Evolutionary conservation across 2,113 vertebrate species (phyloP).

Genomic region (Xenopus laevis): DNA sequence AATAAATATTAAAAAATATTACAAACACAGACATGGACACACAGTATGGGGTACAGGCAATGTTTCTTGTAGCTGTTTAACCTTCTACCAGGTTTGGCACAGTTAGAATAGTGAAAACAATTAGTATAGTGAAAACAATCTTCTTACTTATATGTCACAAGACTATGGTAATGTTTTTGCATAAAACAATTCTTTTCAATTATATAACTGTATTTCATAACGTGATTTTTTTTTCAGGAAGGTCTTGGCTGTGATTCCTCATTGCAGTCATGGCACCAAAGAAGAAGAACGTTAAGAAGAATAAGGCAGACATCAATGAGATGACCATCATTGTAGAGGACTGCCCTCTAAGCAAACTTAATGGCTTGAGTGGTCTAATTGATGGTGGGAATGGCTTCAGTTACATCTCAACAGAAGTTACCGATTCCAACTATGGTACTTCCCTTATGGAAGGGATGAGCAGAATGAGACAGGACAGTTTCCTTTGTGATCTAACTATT

Average conservation of each 20-base stretch:
- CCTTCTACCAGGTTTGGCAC: no score
- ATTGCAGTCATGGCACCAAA: conserved; percentile 94
- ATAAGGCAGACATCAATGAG: conserved; percentile 85
- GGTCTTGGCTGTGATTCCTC: conserved; percentile 73
- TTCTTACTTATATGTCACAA: no score
- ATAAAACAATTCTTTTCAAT: not conserved
- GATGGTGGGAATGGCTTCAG: conserved; percentile 92
- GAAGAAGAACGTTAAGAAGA: conserved; percentile 93
- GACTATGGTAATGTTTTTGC: no score
- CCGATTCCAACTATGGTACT: conserved; percentile 80
- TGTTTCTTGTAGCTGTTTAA: no score
- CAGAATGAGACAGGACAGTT: conserved; percentile 89
- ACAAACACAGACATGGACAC: no score
- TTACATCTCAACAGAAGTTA: conserved; percentile 92
- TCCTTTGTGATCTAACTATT: conserved; percentile 92
- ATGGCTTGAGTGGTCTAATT: conserved; percentile 82
- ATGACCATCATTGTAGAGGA: conserved; percentile 91
- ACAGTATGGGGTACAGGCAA: no score
- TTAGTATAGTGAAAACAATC: no score
- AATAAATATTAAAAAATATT: no score
- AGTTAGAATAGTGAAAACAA: no score
- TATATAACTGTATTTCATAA: not conserved
- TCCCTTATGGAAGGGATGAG: conserved; percentile 91
- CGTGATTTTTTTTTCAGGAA: conserved; percentile 58
- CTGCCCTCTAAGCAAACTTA: conserved; percentile 84